These are phyloP conservation scores for Drosophila atripex DNA, from an alignment of 2,888 invertebrate species.

Conservation along the genomic window DNA sequence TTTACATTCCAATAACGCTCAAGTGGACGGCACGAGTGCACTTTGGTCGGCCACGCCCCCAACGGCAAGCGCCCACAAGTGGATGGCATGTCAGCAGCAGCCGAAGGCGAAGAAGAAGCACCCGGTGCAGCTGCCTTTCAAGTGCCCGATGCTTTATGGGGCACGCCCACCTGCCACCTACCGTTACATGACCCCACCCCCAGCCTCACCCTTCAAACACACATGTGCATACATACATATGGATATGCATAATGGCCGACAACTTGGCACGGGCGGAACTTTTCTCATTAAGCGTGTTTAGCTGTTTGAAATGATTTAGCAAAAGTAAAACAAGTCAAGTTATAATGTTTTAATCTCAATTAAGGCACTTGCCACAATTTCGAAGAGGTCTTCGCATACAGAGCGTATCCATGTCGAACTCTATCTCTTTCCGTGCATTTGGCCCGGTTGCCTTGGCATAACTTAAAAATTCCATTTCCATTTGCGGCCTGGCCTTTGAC, in stretches of 20 bases:
- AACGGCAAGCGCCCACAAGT: conserved; percentile 48
- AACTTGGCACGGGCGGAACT: conserved; percentile 62
- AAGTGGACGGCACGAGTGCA: conserved; percentile 75
- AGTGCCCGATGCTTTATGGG: conserved; percentile 60
- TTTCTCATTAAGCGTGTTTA: conserved; percentile 79
- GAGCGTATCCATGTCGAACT: conserved; percentile 4
- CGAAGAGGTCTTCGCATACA: conserved; percentile 2
- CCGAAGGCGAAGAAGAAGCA: conserved; percentile 29
- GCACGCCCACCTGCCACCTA: conserved; percentile 30
- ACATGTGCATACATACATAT: conserved; percentile 49
- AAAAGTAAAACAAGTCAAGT: conserved; percentile 78
- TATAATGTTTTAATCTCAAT: conserved; percentile 79
- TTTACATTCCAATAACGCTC: conserved; percentile 81
- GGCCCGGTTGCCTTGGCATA: conserved; percentile 67
- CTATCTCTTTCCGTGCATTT: conserved; percentile 14
- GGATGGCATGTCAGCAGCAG: conserved; percentile 68
- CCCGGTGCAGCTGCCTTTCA: conserved; percentile 64
- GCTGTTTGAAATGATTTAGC: conserved; percentile 78
- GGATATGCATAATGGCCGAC: conserved; percentile 65
- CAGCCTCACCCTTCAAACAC: conserved; percentile 5
- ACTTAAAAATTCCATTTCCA: conserved; percentile 78
- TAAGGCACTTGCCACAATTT: conserved; percentile 76
- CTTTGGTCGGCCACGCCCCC: conserved; percentile 59
- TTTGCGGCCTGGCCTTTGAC: conserved; percentile 71
- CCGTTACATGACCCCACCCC: conserved; percentile 10